phyloP scores from a whole-genome alignment of 2,797 vertebrate genomes.

The Paramormyrops hopkinsi region DNA sequence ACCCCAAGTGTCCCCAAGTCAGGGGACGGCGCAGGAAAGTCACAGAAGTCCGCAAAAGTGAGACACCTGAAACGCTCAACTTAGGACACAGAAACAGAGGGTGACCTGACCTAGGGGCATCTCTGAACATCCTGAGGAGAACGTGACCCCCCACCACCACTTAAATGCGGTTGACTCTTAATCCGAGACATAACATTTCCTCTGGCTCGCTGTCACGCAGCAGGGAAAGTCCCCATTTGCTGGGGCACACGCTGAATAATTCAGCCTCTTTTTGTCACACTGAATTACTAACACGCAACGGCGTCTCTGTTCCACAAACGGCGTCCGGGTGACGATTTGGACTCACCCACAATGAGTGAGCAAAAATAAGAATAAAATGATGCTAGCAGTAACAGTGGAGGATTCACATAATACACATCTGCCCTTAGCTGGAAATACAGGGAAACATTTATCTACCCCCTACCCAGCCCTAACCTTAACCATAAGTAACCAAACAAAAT shows the following conservation, averaged over 20 bases:
- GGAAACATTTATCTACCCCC: neutral
- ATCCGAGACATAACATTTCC: neutral
- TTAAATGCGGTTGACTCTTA: neutral
- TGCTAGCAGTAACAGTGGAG: neutral
- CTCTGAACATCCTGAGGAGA: neutral
- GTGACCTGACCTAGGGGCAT: neutral
- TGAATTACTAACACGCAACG: constrained; percentile 15
- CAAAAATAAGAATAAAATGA: neutral
- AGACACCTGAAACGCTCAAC: neutral
- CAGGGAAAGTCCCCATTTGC: neutral
- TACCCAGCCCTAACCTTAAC: neutral
- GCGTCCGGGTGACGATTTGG: neutral
- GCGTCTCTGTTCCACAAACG: neutral
- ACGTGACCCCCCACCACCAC: neutral
- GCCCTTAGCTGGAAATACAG: neutral
- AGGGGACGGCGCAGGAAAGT: neutral
- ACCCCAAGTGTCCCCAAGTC: neutral
- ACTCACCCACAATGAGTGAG: neutral
- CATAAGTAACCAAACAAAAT: neutral
- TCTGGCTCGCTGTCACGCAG: neutral
- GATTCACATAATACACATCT: neutral
- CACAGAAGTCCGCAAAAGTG: neutral
- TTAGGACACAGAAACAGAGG: neutral
- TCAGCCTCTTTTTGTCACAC: neutral
- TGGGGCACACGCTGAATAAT: neutral